Evolutionary conservation across 1,140 invertebrate genomes (phyloP), one percentile per base, ranked within the genome.

Genomic region (Lordiphosa clarofinis): DNA sequence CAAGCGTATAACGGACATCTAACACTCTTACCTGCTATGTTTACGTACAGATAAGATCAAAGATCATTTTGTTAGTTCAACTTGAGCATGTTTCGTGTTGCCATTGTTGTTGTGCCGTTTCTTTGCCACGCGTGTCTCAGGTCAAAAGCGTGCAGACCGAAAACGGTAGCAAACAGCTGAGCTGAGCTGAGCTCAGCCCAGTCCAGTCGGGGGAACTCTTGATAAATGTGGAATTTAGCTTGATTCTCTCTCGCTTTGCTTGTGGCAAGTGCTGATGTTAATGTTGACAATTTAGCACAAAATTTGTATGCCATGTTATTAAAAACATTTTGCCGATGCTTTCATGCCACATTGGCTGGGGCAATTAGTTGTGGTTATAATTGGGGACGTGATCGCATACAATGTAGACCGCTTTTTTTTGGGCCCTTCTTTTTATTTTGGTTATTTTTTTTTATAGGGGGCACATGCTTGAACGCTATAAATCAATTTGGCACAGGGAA

Each of bases 241-340:
- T 9, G 36, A 21, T 24, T n/a, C n/a, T 38, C 36, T 50, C 13
- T 15, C 50, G 53, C 42, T 60, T 28, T 28, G 3, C 24, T 4
- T 37, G 36, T 31, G 39, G 38, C 58, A 65, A 53, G 24, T 60
- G 49, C 13, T 35, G 44, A 47, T 37, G 57, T 56, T 81, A 84
- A 82, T 82, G 72, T 82, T 82, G 76, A 82, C 76, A 82, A 82
- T 82, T 82, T 82, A 82, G 72, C 76, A 82, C 76, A 81, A 82
- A 61, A 82, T 82, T 76, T 82, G 68, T 68, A 43, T 62, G 40
- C 48, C 76, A 68, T 82, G 68, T 81, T 81, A 74, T 75, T 84
- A 84, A 60, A 47, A 55, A 10, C 10, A 49, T 31, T 73, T 82
- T 68, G 55, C 62, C 78, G 61, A 66, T 65, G 75, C 75, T 79